Conservation (phyloP, 2,113 vertebrate genomes). For the Festucalex cinctus region DNA sequence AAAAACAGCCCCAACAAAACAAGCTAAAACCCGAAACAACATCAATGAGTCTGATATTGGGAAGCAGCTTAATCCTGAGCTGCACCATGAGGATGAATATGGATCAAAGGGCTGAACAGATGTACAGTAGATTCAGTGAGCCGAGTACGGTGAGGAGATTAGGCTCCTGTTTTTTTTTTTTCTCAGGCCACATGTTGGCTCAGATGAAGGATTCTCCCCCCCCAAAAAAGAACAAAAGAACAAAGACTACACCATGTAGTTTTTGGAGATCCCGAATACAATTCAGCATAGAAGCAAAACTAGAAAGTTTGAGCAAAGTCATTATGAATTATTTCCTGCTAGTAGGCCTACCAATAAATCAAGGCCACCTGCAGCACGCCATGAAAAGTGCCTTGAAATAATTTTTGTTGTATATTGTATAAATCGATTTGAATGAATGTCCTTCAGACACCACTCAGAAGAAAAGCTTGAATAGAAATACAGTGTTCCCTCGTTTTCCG, state of each 20-base stretch:
- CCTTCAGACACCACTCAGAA: not conserved
- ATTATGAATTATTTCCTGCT: no score
- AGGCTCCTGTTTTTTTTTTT: slow-evolving; percentile 35
- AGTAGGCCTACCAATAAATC: not conserved
- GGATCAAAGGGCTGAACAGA: slow-evolving; percentile 62
- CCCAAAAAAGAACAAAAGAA: slow-evolving; percentile 34
- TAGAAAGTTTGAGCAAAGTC: not conserved
- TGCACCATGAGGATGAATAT: slow-evolving; percentile 37
- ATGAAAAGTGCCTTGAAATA: not conserved
- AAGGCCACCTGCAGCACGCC: not conserved
- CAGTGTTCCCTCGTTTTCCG: no score
- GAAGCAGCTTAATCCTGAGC: slow-evolving; percentile 42
- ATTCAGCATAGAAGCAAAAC: not conserved
- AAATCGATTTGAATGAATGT: not conserved
- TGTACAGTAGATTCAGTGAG: slow-evolving; percentile 48
- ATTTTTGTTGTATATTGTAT: not conserved
- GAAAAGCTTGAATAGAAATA: not conserved
- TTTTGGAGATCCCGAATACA: not conserved
- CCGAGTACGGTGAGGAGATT: slow-evolving; percentile 48
- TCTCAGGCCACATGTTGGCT: slow-evolving; percentile 25
- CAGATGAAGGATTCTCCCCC: slow-evolving; percentile 7
- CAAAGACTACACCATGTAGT: no score
- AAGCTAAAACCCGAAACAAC: slow-evolving; percentile 8
- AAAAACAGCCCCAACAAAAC: not conserved
- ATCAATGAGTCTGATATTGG: slow-evolving; percentile 15